Percentiles rank a stretch among this genome's conserved stretches.
phyloP scores from a whole-genome alignment of 1,140 invertebrate genomes.

The Neodiprion lecontei region DNA sequence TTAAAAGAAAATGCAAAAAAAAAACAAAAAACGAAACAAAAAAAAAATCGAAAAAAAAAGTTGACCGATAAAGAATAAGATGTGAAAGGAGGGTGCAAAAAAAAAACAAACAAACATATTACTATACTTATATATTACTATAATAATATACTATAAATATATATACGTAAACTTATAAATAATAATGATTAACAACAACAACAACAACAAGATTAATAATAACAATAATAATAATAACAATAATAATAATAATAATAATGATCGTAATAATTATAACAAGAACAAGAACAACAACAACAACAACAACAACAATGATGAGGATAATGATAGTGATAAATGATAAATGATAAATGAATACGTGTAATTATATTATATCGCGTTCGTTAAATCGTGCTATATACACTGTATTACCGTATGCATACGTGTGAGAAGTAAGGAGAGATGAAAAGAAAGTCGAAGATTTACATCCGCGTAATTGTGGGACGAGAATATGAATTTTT shows the following conservation, averaged over 20 bases:
- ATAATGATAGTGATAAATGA: slow-evolving; percentile 36
- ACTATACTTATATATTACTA: slow-evolving; percentile 19
- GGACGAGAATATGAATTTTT: no score
- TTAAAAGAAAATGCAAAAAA: no score
- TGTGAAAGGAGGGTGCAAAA: slow-evolving; percentile 22
- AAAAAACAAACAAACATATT: slow-evolving; percentile 17
- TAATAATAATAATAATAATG: no score
- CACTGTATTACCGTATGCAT: neutral
- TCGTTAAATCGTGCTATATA: neutral
- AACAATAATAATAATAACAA: no score
- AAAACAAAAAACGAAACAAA: neutral
- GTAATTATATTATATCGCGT: neutral
- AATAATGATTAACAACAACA: no score
- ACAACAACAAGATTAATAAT: no score
- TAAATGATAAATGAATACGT: slow-evolving; percentile 27
- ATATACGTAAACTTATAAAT: no score
- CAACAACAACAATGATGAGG: slow-evolving; percentile 40
- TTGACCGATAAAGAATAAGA: slow-evolving; percentile 14
- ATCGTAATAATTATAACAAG: slow-evolving; percentile 3
- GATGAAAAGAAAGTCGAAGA: no score
- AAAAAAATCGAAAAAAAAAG: slow-evolving; percentile 12
- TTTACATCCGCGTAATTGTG: no score
- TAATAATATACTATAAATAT: no score
- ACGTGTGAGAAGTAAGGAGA: neutral
- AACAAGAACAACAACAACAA: slow-evolving; percentile 23